A percentile compares a stretch with the other conserved stretches of the same genome.
phyloP scores from a whole-genome alignment of 2,113 vertebrate species.

The Tympanuchus pallidicinctus region DNA sequence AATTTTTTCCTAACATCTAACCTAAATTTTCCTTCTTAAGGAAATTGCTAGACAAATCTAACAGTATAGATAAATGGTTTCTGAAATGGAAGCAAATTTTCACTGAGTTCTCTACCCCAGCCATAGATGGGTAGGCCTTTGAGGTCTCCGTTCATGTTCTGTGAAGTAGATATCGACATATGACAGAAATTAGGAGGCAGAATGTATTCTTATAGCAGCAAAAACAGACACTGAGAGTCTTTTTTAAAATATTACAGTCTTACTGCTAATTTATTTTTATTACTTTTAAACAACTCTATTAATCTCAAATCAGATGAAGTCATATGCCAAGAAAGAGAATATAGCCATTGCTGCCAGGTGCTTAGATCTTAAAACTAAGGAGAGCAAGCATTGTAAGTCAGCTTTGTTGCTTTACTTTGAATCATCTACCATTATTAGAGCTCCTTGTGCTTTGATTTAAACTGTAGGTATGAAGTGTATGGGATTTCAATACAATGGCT shows the following conservation, averaged over 20 bases:
- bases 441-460: not conserved
- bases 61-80: not conserved
- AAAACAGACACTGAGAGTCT: not conserved
- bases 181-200: not conserved
- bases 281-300: conserved; percentile 22
- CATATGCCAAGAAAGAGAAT: not conserved
- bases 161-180: not conserved
- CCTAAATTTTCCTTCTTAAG: too few relatives aligned
- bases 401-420: conserved; percentile 21
- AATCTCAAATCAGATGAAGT: not conserved
- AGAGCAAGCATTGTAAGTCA: not conserved
- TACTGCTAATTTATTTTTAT: not conserved
- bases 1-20: too few relatives aligned
- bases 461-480: not conserved
- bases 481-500: not conserved
- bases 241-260: not conserved
- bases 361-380: not conserved
- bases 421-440: conserved; percentile 20
- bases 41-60: not conserved
- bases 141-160: not conserved
- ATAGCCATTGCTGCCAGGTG: not conserved
- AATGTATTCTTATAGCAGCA: not conserved
- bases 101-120: not conserved
- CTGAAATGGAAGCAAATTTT: not conserved
- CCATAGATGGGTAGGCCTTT: not conserved